Evolutionary conservation across 2,888 invertebrate genomes (phyloP).

Genomic region (Aphidius colemani): DNA sequence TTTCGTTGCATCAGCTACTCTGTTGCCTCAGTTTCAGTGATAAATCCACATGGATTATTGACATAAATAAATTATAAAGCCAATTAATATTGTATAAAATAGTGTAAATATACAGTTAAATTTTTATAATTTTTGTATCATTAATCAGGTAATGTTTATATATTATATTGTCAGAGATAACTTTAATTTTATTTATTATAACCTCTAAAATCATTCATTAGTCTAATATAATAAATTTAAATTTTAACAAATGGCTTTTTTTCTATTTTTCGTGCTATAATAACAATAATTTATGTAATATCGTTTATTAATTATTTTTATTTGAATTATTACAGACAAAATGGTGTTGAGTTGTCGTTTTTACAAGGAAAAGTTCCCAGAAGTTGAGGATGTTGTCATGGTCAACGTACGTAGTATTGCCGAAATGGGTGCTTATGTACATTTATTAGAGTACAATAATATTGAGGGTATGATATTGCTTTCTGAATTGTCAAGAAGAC

Average conservation of each 20-base stretch:
- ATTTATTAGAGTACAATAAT: conserved; percentile 96
- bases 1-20: too few relatives aligned
- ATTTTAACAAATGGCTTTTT: not conserved
- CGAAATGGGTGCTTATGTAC: conserved; percentile 99
- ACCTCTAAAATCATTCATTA: conserved; percentile 31
- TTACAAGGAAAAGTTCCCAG: conserved; percentile 97
- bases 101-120: conserved; percentile 29
- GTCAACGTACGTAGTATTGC: conserved; percentile 97
- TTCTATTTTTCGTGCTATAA: not conserved
- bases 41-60: conserved; percentile 43
- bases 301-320: not conserved
- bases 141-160: conserved; percentile 28
- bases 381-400: conserved; percentile 99
- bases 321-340: conserved; percentile 50
- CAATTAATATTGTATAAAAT: conserved; percentile 15
- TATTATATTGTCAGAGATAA: conserved; percentile 28
- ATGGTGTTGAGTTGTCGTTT: conserved; percentile 95
- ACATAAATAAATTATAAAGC: conserved; percentile 33
- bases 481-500: conserved; percentile 95
- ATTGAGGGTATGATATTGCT: conserved; percentile 99
- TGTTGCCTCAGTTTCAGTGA: too few relatives aligned
- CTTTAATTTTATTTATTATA: conserved; percentile 12
- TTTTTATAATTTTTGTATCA: conserved; percentile 25
- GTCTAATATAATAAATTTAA: not conserved
- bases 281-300: not conserved